Evolutionary conservation across 2,888 invertebrate genomes (phyloP).

Genomic region (Atethmia centrago): DNA sequence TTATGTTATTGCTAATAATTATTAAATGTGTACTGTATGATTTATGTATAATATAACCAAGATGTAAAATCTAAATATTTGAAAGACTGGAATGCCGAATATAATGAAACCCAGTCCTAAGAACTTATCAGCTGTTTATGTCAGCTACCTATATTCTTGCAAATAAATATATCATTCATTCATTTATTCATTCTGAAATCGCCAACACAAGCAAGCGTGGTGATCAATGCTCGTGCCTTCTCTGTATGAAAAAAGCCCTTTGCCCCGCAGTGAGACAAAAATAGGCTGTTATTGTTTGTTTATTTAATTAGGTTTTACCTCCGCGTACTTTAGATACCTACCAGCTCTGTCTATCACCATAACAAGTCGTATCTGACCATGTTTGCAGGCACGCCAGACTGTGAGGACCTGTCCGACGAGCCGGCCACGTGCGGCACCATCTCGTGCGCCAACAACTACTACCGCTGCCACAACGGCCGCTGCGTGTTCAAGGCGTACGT

Average conservation of each 20-base stretch:
- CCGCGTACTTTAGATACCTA: background rate
- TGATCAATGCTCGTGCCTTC: background rate
- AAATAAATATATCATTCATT: too few species aligned
- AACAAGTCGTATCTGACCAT: background rate
- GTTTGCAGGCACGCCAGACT: constrained; percentile 92
- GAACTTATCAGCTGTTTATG: too few species aligned
- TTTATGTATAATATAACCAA: too few species aligned
- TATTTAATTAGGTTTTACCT: background rate
- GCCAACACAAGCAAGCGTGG: background rate
- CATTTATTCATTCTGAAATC: too few species aligned
- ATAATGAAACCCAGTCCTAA: too few species aligned
- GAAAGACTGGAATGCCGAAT: too few species aligned
- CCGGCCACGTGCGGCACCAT: constrained; percentile 94
- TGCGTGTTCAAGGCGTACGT: constrained; percentile 98
- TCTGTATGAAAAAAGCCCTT: background rate
- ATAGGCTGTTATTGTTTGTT: background rate
- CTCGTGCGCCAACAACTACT: constrained; percentile 94
- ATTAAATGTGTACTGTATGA: too few species aligned
- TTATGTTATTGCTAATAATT: too few species aligned
- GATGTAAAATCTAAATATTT: too few species aligned
- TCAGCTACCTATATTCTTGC: too few species aligned
- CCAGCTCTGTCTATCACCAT: background rate
- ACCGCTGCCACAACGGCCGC: constrained; percentile 95
- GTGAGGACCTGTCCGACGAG: constrained; percentile 98
- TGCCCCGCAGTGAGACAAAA: background rate